phyloP scores from a whole-genome alignment of 2,113 vertebrate genomes.

The Hystrix brachyura region DNA sequence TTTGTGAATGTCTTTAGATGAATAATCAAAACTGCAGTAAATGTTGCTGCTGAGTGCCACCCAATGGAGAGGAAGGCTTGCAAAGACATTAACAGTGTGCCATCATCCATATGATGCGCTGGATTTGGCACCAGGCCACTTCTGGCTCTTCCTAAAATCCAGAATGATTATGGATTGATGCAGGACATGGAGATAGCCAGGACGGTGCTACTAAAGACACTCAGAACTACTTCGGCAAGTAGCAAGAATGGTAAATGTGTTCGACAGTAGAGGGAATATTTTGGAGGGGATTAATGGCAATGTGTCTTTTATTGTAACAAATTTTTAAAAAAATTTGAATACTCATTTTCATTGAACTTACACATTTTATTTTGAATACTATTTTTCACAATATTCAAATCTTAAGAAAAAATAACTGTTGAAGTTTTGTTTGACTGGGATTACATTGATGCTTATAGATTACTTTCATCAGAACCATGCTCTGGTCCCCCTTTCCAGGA shows the following conservation, averaged over 20 bases:
- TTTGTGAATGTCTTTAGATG: not conserved
- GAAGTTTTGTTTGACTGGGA: not conserved
- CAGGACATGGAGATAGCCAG: not conserved
- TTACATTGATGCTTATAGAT: not conserved
- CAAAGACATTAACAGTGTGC: not conserved
- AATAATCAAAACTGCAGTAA: not conserved
- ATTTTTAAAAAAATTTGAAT: not conserved
- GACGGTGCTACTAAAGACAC: not conserved
- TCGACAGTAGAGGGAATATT: not conserved
- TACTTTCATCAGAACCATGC: not conserved
- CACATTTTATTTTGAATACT: not conserved
- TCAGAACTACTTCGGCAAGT: not conserved
- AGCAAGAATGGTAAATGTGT: not conserved
- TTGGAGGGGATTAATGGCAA: not conserved
- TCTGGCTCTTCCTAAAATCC: not conserved
- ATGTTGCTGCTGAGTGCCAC: not conserved
- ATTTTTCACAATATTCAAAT: constrained; percentile 17
- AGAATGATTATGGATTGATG: not conserved
- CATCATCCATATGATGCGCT: not conserved
- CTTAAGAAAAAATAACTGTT: not conserved
- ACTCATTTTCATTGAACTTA: not conserved
- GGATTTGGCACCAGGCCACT: not conserved
- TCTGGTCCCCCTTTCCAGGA: not conserved
- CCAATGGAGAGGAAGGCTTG: not conserved
- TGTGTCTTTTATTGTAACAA: not conserved